Evolutionary conservation across 2,113 vertebrate species (phyloP).

Genomic region (Cettia cetti): DNA sequence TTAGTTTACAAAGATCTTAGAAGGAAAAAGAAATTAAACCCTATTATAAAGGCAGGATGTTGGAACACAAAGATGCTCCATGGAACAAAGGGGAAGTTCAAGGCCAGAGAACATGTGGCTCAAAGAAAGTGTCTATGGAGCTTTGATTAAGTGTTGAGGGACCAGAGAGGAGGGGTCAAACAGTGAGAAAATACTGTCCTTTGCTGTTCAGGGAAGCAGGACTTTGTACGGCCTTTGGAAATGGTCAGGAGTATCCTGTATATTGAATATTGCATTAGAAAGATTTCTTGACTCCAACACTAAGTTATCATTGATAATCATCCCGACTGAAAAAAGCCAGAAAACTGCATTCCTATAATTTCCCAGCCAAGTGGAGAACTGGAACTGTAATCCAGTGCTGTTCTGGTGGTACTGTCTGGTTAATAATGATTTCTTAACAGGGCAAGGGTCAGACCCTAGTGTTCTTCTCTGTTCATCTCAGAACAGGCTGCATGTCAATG

Average conservation of each 20-base stretch:
- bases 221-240: not conserved
- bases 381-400: not conserved
- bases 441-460: not conserved
- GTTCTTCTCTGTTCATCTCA: not conserved
- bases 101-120: not conserved
- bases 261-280: not conserved
- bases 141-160: not conserved
- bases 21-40: not conserved
- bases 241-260: not conserved
- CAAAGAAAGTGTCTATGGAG: not conserved
- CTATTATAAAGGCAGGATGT: not conserved
- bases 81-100: not conserved
- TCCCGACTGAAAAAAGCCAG: not conserved
- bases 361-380: not conserved
- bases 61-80: not conserved
- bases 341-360: not conserved
- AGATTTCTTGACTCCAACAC: not conserved
- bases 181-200: not conserved
- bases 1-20: not conserved
- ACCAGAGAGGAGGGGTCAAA: not conserved
- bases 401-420: not conserved
- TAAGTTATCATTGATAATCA: not conserved
- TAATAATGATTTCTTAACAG: not conserved
- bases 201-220: not conserved
- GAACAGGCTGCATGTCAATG: not conserved